Evolutionary conservation across 2,888 invertebrate genomes (phyloP).

Genomic region (Sphinx pinastri): DNA sequence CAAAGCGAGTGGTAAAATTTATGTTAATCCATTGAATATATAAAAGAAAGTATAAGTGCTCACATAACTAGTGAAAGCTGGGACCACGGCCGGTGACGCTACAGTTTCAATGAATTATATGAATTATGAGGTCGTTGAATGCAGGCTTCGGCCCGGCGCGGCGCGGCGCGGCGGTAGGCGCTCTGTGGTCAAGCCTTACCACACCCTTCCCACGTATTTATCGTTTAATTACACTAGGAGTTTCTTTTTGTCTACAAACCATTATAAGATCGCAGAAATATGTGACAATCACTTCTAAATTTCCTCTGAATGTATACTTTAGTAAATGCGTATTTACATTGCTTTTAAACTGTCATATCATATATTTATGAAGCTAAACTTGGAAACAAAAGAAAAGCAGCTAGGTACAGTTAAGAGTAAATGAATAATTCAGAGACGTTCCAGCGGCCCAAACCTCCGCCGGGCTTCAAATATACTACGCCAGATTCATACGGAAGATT

Average conservation of each 20-base stretch:
- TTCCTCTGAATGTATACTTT: background rate
- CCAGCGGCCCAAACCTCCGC: constrained; percentile 41
- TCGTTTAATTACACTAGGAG: constrained; percentile 40
- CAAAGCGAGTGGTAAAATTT: background rate
- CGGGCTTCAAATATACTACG: constrained; percentile 49
- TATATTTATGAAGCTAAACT: constrained; percentile 36
- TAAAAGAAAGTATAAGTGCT: constrained; percentile 16
- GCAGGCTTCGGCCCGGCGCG: constrained; percentile 42
- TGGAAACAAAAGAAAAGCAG: constrained; percentile 59
- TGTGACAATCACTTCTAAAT: background rate
- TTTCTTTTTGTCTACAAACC: constrained; percentile 16
- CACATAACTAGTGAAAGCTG: constrained; percentile 12
- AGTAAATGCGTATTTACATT: background rate
- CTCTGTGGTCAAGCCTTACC: constrained; percentile 50
- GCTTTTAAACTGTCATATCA: background rate
- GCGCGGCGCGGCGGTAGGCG: constrained; percentile 26
- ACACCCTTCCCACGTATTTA: constrained; percentile 48
- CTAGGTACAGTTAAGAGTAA: constrained; percentile 49
- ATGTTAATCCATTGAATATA: constrained; percentile 30
- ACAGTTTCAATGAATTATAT: constrained; percentile 70
- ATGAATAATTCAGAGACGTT: constrained; percentile 63
- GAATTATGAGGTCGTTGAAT: constrained; percentile 55
- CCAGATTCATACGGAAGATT: constrained; percentile 58
- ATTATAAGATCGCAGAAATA: constrained; percentile 8
- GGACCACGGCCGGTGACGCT: constrained; percentile 50